Conservation (phyloP, 2,797 vertebrate species). For the Scolopax rusticola region DNA sequence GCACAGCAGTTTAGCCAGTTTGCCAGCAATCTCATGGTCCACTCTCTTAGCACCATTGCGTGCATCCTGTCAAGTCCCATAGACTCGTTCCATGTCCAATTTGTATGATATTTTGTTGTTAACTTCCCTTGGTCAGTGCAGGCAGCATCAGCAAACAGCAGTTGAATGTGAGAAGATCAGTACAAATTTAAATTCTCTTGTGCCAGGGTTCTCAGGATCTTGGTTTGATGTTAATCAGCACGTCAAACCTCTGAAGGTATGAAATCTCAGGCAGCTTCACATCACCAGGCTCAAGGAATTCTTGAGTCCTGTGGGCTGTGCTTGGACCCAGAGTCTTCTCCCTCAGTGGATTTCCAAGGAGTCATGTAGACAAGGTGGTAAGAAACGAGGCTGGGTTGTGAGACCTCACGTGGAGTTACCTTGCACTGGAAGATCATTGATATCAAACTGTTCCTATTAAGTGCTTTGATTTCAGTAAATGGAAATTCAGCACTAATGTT, state of each 20-base stretch:
- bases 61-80: neutral
- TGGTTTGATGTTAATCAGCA: neutral
- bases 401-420: neutral
- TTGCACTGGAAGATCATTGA: neutral
- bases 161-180: neutral
- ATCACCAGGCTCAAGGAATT: neutral
- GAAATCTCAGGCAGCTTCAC: neutral
- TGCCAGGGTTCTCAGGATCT: neutral
- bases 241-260: neutral
- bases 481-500: neutral
- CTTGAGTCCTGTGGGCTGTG: neutral
- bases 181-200: neutral
- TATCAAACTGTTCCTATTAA: neutral
- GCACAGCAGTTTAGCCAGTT: neutral
- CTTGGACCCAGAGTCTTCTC: neutral
- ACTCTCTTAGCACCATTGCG: neutral
- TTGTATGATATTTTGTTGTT: neutral
- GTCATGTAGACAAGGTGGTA: neutral
- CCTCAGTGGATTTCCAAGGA: neutral
- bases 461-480: slow-evolving; percentile 1
- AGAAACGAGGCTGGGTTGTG: neutral
- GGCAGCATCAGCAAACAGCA: neutral
- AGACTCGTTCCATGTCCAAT: neutral
- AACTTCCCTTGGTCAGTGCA: neutral
- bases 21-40: neutral